phyloP scores from a whole-genome alignment of 2,888 invertebrate genomes.

The Cryptocephalus primarius region DNA sequence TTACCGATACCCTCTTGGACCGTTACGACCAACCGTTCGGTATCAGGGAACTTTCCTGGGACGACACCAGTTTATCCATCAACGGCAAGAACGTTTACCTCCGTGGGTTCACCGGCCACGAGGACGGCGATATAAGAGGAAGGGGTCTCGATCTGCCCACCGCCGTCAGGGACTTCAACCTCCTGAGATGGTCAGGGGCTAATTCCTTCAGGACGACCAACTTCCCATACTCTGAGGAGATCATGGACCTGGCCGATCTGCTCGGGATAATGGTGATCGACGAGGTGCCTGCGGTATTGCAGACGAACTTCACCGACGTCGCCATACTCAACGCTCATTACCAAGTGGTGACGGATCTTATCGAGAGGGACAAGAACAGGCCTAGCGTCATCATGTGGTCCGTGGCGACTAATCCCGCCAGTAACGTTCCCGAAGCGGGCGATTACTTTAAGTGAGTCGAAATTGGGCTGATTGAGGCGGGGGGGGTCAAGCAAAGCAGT shows the following conservation, averaged over 20 bases:
- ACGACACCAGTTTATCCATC: slow-evolving; percentile 60
- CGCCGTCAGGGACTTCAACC: slow-evolving; percentile 82
- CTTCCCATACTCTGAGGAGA: slow-evolving; percentile 95
- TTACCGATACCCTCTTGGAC: slow-evolving; percentile 45
- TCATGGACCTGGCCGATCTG: slow-evolving; percentile 86
- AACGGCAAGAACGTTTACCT: slow-evolving; percentile 81
- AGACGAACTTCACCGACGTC: slow-evolving; percentile 47
- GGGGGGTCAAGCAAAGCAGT: background rate
- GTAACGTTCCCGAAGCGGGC: slow-evolving; percentile 55
- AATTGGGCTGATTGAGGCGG: background rate
- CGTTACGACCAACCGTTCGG: slow-evolving; percentile 79
- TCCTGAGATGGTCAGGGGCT: slow-evolving; percentile 89
- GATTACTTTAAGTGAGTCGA: slow-evolving; percentile 62
- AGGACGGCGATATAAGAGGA: slow-evolving; percentile 87
- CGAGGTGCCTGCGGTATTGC: slow-evolving; percentile 91
- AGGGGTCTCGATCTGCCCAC: slow-evolving; percentile 84
- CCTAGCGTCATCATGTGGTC: slow-evolving; percentile 97
- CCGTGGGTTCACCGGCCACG: slow-evolving; percentile 88
- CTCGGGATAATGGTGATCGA: slow-evolving; percentile 90
- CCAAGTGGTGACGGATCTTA: slow-evolving; percentile 73
- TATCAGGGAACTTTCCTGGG: slow-evolving; percentile 73
- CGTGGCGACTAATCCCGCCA: slow-evolving; percentile 86
- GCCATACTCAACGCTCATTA: slow-evolving; percentile 68
- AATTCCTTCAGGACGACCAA: slow-evolving; percentile 93
- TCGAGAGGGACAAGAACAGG: slow-evolving; percentile 86